Percentiles rank a stretch among this genome's conserved stretches.
phyloP scores from a whole-genome alignment of 1,140 invertebrate species.

The Oncopodura yosiiana region DNA sequence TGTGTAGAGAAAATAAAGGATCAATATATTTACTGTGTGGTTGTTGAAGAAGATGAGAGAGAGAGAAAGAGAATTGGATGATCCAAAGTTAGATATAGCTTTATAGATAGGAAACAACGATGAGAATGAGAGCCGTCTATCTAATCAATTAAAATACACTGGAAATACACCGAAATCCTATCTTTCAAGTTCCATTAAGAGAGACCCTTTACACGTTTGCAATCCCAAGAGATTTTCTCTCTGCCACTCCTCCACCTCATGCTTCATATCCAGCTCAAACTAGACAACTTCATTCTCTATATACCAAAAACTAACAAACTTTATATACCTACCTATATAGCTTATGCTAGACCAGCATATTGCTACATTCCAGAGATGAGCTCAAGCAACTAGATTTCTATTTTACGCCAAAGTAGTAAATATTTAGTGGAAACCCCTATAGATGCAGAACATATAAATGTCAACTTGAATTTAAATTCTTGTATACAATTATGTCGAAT shows the following conservation, averaged over 20 bases:
- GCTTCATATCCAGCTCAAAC: no score
- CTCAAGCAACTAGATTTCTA: no score
- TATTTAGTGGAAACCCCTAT: no score
- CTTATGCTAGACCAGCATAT: no score
- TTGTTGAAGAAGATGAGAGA: background rate
- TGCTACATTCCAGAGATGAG: no score
- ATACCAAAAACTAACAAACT: background rate
- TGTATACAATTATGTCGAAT: no score
- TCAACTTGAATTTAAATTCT: no score
- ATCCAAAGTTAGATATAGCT: conserved; percentile 26
- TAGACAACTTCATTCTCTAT: no score
- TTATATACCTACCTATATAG: background rate
- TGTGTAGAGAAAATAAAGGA: background rate
- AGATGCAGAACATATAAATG: no score
- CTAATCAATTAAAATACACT: conserved; percentile 37
- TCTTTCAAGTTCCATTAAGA: conserved; percentile 37
- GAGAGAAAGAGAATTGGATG: conserved; percentile 21
- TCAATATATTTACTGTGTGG: no score
- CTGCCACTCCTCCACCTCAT: conserved; percentile 13
- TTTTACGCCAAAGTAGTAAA: no score
- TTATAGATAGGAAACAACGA: conserved; percentile 17
- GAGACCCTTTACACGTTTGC: conserved; percentile 33
- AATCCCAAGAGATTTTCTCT: conserved; percentile 28
- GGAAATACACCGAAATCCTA: conserved; percentile 37
- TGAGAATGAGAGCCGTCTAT: conserved; percentile 31